These are phyloP conservation scores for Clarias laeviceps DNA, from an alignment of 2,797 vertebrate species.

Conservation along the genomic window DNA sequence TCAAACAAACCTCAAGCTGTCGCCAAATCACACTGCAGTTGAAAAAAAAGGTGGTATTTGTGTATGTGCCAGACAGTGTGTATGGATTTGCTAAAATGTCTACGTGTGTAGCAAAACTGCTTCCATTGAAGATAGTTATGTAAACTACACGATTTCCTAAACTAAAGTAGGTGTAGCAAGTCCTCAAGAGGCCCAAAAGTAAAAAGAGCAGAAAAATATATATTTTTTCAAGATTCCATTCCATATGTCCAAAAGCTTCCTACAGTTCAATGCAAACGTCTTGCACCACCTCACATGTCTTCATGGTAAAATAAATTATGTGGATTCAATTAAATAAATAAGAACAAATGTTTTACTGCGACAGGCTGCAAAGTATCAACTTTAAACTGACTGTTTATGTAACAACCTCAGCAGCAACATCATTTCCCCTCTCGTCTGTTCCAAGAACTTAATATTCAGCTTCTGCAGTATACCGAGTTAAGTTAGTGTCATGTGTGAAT, in stretches of 20 bases:
- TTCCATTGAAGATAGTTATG: neutral
- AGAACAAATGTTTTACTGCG: too few relatives aligned
- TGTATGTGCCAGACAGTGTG: neutral
- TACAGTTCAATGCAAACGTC: too few relatives aligned
- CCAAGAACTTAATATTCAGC: too few relatives aligned
- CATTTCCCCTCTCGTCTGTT: too few relatives aligned
- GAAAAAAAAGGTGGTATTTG: neutral
- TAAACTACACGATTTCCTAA: neutral
- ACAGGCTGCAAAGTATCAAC: too few relatives aligned
- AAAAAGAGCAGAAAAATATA: neutral
- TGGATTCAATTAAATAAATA: too few relatives aligned
- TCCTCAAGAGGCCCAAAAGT: neutral
- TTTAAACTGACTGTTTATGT: too few relatives aligned
- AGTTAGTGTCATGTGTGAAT: too few relatives aligned
- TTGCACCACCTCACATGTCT: too few relatives aligned
- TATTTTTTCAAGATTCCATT: neutral
- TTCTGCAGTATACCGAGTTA: too few relatives aligned
- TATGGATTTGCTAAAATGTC: neutral
- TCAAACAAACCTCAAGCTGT: conserved; percentile 23
- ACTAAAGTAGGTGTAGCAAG: neutral
- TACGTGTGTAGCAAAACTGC: neutral
- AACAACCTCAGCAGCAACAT: too few relatives aligned
- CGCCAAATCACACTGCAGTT: conserved; percentile 21
- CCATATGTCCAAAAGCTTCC: neutral
- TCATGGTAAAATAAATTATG: too few relatives aligned